Evolutionary conservation across 2,888 invertebrate genomes (phyloP).

Genomic region (Xanthorhoe designata): DNA sequence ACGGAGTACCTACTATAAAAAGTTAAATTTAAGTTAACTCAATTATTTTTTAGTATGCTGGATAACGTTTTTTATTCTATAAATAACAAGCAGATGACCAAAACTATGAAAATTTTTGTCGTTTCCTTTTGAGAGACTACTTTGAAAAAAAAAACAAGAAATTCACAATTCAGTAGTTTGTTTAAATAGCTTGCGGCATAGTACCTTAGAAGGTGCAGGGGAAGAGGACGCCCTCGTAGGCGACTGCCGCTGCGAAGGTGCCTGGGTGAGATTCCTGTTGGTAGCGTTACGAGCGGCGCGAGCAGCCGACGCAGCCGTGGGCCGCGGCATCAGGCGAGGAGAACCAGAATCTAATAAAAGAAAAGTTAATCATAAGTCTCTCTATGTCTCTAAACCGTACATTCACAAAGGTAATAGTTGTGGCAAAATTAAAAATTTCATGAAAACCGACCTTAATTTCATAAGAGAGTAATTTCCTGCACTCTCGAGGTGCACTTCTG

Average conservation of each 20-base stretch:
- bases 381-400: too few species aligned
- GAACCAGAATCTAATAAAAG: conserved; percentile 49
- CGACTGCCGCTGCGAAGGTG: conserved; percentile 53
- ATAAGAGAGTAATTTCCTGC: too few species aligned
- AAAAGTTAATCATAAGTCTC: not conserved
- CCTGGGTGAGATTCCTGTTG: conserved; percentile 59
- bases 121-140: not conserved
- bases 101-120: not conserved
- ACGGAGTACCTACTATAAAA: too few species aligned
- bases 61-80: too few species aligned
- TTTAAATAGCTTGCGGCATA: not conserved
- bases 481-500: too few species aligned
- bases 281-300: conserved; percentile 76
- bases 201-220: conserved; percentile 51
- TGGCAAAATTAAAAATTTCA: too few species aligned
- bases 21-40: too few species aligned
- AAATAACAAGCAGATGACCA: not conserved
- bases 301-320: conserved; percentile 75
- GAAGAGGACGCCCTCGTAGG: conserved; percentile 52
- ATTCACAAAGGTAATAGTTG: too few species aligned
- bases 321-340: conserved; percentile 68
- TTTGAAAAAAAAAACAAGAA: too few species aligned
- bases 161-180: too few species aligned
- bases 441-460: too few species aligned
- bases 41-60: too few species aligned